Evolutionary conservation across 2,797 vertebrate genomes (phyloP).

Genomic region (Acanthornis magna): DNA sequence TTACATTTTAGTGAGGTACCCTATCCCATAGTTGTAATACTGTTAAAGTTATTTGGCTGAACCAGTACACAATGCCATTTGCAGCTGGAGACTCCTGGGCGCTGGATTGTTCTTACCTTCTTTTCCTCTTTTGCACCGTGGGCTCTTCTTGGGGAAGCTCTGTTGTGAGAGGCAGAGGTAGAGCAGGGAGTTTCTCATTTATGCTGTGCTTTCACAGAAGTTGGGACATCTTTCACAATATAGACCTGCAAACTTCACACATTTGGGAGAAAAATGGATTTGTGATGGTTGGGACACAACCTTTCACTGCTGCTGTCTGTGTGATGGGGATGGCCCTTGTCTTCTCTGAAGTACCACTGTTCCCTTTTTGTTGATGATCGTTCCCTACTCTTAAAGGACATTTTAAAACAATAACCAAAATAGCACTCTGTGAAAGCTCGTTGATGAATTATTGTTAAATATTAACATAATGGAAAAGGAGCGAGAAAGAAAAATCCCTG

Average conservation of each 20-base stretch:
- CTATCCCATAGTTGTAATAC: not conserved
- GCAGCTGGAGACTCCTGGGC: not conserved
- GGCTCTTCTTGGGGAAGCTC: not conserved
- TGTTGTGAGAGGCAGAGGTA: not conserved
- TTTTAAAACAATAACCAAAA: not conserved
- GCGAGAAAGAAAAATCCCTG: not conserved
- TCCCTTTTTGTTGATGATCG: not conserved
- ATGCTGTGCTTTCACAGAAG: not conserved
- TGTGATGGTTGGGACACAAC: not conserved
- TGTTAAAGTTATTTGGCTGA: not conserved
- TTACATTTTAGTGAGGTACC: not conserved
- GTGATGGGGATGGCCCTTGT: not conserved
- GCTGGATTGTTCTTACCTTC: not conserved
- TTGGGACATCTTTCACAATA: not conserved
- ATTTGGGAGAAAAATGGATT: not conserved
- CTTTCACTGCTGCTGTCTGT: not conserved
- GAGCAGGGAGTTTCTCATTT: not conserved
- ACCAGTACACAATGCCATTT: not conserved
- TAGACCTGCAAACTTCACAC: not conserved
- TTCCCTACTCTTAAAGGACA: not conserved
- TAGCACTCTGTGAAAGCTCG: not conserved
- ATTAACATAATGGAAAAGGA: not conserved
- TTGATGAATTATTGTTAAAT: not conserved
- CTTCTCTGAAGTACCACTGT: not conserved
- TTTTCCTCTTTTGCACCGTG: accelerated